Base-by-base conservation (phyloP, 2,888 invertebrate genomes). In the Dichetophora obliterata region DNA sequence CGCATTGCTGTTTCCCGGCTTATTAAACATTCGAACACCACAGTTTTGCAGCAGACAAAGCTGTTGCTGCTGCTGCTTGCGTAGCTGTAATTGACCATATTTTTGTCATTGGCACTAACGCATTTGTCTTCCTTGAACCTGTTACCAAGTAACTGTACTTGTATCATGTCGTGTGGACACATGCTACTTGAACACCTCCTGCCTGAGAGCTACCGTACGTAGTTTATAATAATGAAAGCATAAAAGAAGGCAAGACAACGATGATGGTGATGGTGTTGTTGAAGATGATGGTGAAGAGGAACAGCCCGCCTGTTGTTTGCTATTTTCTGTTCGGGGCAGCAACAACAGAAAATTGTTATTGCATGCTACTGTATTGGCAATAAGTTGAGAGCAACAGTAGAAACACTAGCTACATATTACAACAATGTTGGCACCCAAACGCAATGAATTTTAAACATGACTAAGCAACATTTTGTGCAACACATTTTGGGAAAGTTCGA, bases 91-190 rank as follows among this genome's bases (percentile, higher is more conserved):
- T 66, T 66, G 43, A 22, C 14, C 14, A 24, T 31, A 50, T 48
- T 68, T 19, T 68, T 68, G 27, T 68, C 50, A 27, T 68, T 68
- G 50, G 16, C 50, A 48, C 43, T 16, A 54, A 31, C 27, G 50
- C 54, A 69, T 50, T 50, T 27, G 50, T 19, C 54, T 70, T 19
- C 52, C 27, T 31, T 22, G 63, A 63, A 31, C 63, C 63, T 24
- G 68, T 68, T 59, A 4, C 22, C 6, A 48, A 43, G 16, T 74
- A 74, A 74, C 73, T 63, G 73, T 74, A 65, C 65, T 74, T 48
- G 65, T 34, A 63, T 50, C 73, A 50, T 74, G 73, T 31, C 31
- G 52, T 74, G 73, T 57, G 48, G 57, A 59, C 71, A 71, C 71
- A 59, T 71, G 71, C 71, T 34, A 59, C 43, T 59, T 50, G 19